Evolutionary conservation across 2,888 invertebrate species (phyloP).

Genomic region (Pemphredon lugubris): DNA sequence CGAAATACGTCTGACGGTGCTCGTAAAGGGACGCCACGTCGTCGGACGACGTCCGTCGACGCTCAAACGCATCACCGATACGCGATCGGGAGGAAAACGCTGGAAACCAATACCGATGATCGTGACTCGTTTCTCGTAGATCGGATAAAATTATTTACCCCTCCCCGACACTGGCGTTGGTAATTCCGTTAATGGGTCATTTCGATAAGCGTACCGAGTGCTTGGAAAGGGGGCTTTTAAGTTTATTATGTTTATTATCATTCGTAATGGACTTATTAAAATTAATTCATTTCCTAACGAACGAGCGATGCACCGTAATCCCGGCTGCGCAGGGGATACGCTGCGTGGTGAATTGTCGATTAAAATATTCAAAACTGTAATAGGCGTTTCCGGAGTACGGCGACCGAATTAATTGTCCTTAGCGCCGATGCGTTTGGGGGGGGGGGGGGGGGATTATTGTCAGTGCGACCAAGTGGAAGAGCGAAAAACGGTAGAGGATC

Average conservation of each 20-base stretch:
- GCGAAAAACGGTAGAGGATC: too few relatives aligned
- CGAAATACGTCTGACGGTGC: slow-evolving; percentile 13
- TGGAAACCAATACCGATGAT: slow-evolving; percentile 11
- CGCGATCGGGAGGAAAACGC: slow-evolving; percentile 4
- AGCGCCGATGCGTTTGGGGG: too few relatives aligned
- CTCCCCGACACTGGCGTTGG: slow-evolving; percentile 22
- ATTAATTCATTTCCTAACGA: slow-evolving; percentile 59
- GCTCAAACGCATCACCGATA: slow-evolving; percentile 2
- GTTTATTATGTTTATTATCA: slow-evolving; percentile 50
- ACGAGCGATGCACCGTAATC: slow-evolving; percentile 43
- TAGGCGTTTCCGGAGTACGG: neutral
- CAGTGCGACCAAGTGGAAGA: too few relatives aligned
- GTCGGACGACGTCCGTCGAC: slow-evolving; percentile 22
- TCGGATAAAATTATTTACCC: slow-evolving; percentile 57
- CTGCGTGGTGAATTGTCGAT: slow-evolving; percentile 44
- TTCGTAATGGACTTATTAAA: slow-evolving; percentile 53
- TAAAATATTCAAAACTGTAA: neutral
- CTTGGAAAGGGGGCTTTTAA: slow-evolving; percentile 47
- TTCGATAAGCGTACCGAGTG: slow-evolving; percentile 20
- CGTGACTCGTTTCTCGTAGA: slow-evolving; percentile 34
- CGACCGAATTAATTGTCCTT: neutral
- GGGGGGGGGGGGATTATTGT: too few relatives aligned
- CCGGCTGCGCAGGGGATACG: slow-evolving; percentile 38
- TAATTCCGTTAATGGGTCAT: slow-evolving; percentile 61
- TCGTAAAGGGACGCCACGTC: slow-evolving; percentile 42